Evolutionary conservation across 2,888 invertebrate genomes (phyloP).

Genomic region (Conomelus anceps): DNA sequence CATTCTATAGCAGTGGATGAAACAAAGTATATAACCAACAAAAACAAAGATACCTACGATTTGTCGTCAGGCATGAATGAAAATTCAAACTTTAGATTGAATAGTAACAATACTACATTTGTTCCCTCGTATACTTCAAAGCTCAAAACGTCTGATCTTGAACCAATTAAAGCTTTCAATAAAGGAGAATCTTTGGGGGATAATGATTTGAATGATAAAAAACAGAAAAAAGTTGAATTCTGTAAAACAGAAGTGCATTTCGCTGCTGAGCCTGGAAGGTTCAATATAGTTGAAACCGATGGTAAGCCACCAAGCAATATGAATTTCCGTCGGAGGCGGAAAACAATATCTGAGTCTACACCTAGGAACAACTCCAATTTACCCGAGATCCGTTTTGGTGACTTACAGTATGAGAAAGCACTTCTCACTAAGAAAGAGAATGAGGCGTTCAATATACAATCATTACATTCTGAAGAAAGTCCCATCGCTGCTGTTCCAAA

Average conservation of each 20-base stretch:
- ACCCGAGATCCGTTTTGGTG: conserved; percentile 33
- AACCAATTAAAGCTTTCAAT: conserved; percentile 15
- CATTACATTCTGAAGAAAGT: conserved; percentile 11
- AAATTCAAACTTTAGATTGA: neutral
- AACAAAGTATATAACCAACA: conserved; percentile 21
- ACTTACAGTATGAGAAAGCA: conserved; percentile 24
- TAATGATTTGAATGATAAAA: conserved; percentile 41
- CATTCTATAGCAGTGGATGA: conserved; percentile 26
- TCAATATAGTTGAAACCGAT: conserved; percentile 81
- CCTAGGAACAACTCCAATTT: conserved; percentile 20
- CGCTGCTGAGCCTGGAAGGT: conserved; percentile 75
- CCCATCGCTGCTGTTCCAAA: neutral
- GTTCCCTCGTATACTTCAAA: neutral
- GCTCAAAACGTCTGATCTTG: neutral
- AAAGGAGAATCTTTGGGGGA: conserved; percentile 15
- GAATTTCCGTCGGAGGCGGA: conserved; percentile 65
- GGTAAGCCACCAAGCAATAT: conserved; percentile 80
- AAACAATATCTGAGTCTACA: conserved; percentile 43
- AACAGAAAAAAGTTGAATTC: conserved; percentile 71
- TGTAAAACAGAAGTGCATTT: conserved; percentile 86
- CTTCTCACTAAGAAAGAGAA: conserved; percentile 17
- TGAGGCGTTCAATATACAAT: neutral
- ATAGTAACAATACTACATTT: neutral
- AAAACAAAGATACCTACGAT: conserved; percentile 9
- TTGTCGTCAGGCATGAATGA: neutral